Percentiles rank a stretch among this genome's conserved stretches.
Evolutionary conservation across 2,888 invertebrate species (phyloP).

Genomic region (Hirtodrosophila alboralis): DNA sequence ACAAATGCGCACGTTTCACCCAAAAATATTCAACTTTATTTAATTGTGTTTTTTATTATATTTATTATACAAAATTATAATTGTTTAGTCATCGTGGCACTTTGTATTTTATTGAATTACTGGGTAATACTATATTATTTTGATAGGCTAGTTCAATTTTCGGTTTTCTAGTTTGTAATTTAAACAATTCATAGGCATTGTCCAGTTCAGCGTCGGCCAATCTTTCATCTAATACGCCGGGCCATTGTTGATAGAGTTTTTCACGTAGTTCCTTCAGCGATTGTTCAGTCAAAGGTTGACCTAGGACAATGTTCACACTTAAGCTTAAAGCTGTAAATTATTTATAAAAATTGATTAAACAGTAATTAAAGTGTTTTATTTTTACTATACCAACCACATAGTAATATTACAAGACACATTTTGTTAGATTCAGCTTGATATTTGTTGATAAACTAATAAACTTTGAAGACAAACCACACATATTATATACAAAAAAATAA

Average conservation of each 20-base stretch:
- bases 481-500: slow-evolving; percentile 55
- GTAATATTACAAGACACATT: slow-evolving; percentile 6
- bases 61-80: slow-evolving; percentile 9
- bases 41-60: slow-evolving; percentile 4
- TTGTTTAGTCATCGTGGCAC: slow-evolving; percentile 1
- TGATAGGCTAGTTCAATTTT: background rate
- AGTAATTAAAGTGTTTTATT: background rate
- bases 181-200: slow-evolving; percentile 37
- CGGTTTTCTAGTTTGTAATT: slow-evolving; percentile 11
- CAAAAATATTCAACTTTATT: slow-evolving; percentile 43
- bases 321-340: slow-evolving; percentile 38
- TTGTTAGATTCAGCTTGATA: slow-evolving; percentile 26
- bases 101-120: background rate
- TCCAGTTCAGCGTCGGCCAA: slow-evolving; percentile 64
- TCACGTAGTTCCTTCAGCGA: slow-evolving; percentile 3
- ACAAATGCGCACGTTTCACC: slow-evolving; percentile 56
- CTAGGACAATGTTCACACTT: slow-evolving; percentile 12
- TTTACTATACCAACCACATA: slow-evolving; percentile 37
- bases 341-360: background rate
- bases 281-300: slow-evolving; percentile 1
- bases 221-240: slow-evolving; percentile 52
- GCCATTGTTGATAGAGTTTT: slow-evolving; percentile 31
- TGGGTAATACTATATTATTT: background rate
- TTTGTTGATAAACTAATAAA: slow-evolving; percentile 51
- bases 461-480: slow-evolving; percentile 21